Conservation (phyloP, 2,113 vertebrate genomes). For the Bambusicola thoracicus region DNA sequence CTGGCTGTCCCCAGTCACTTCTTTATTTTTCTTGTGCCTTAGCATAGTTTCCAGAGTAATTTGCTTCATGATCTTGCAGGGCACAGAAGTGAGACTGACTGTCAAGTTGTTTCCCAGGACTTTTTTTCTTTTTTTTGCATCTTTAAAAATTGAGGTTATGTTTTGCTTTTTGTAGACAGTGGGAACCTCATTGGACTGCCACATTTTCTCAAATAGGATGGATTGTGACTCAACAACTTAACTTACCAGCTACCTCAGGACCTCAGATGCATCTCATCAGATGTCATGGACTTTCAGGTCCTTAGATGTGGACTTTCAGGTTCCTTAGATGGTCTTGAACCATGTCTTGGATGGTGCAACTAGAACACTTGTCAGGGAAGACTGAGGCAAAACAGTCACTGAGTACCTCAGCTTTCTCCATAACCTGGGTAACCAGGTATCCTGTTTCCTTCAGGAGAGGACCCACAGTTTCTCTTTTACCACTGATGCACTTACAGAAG, state of each 20-base stretch:
- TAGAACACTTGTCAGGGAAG: background rate
- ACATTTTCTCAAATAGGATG: background rate
- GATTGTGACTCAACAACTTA: background rate
- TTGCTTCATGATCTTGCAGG: too few relatives aligned
- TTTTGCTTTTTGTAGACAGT: background rate
- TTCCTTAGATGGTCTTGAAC: background rate
- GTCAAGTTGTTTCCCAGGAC: too few relatives aligned
- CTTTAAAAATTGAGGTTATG: background rate
- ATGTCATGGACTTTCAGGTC: background rate
- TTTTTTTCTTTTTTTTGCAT: too few relatives aligned
- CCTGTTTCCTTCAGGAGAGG: background rate
- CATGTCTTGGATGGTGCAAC: background rate
- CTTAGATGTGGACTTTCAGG: background rate
- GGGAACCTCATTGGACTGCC: background rate
- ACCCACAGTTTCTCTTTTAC: background rate
- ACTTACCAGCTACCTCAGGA: background rate
- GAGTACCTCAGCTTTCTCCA: background rate
- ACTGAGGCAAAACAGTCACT: background rate
- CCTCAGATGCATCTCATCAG: background rate
- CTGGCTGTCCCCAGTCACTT: too few relatives aligned
- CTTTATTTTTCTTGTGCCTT: too few relatives aligned
- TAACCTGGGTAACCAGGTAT: background rate
- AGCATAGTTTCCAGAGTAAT: too few relatives aligned
- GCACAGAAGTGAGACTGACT: too few relatives aligned
- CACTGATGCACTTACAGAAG: background rate